phyloP scores from a whole-genome alignment of 2,797 vertebrate genomes.

The Neostethus bicornis region DNA sequence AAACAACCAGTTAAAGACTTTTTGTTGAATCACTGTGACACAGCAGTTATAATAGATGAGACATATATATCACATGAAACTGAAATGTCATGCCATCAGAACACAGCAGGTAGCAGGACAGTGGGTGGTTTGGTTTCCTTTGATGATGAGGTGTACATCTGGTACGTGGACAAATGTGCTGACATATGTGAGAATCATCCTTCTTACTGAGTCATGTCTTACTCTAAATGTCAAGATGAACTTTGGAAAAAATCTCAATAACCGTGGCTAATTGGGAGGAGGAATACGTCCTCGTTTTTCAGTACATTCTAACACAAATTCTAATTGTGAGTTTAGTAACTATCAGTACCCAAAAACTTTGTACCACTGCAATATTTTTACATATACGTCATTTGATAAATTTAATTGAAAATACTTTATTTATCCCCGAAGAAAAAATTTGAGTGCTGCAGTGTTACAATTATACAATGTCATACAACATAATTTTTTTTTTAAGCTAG shows the following conservation, averaged over 20 bases:
- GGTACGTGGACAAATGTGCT: not conserved
- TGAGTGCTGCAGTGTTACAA: too few species aligned
- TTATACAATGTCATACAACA: too few species aligned
- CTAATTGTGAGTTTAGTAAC: too few species aligned
- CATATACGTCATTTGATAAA: too few species aligned
- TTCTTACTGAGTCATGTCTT: not conserved
- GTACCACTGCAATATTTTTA: too few species aligned
- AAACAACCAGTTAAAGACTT: conserved; percentile 30
- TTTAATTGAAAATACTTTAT: too few species aligned
- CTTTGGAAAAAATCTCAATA: not conserved
- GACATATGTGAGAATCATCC: not conserved
- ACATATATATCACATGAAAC: conserved; percentile 20
- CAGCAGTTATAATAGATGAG: conserved; percentile 50
- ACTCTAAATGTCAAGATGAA: not conserved
- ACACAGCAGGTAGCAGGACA: not conserved
- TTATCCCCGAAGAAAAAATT: too few species aligned
- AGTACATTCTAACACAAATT: too few species aligned
- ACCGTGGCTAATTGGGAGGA: not conserved
- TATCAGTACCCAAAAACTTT: too few species aligned
- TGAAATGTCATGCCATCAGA: conserved; percentile 11
- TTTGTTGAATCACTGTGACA: conserved; percentile 25
- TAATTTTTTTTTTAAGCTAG: too few species aligned
- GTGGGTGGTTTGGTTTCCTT: conserved; percentile 5
- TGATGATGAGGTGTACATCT: not conserved
- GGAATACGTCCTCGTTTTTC: not conserved